Base-by-base conservation (phyloP, 2,797 vertebrate species). In the Triplophysa yarkandensis region DNA sequence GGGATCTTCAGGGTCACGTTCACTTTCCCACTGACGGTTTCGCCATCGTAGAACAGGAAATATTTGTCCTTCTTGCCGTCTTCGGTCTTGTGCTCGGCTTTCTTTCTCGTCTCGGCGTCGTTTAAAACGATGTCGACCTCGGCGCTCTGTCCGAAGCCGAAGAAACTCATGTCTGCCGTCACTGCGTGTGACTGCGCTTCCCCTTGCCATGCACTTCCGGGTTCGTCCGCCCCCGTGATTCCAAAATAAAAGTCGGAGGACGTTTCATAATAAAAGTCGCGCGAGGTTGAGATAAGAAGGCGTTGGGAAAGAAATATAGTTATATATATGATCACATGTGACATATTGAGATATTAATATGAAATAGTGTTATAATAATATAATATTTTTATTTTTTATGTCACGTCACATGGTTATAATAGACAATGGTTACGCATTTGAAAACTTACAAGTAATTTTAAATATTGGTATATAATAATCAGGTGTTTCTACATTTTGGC, bases 1-100 rank as follows among this genome's bases (percentile, higher is more conserved):
- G 95, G 96, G 83, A 93, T 95, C 90, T 97, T 97, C 72, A 99
- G 94, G 0, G 93, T 95, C 46, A 99, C 94, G 43, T 93, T 95
- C 81, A 97, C 94, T 90, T 96, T 92, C 0, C 97, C 97, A 36
- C 94, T 95, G 17, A 99, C 96, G 0, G 96, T 99, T 82, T 99
- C 98, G 0, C 98, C 97, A 0, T 99, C 97, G 28, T 96, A 97
- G 86, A 98, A 99, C 0, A 99, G 94, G 83, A 95, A 97, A 75
- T 96, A 98, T 65, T 96, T 98, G 84, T 98, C 96, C 82, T 96
- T 98, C 88, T 96, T 97, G 10, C 96, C 95, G 63, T 98, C 96
- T 79, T 98, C 96, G 0, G 93, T 96, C 83, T 96, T 98, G 87
- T 98, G 96, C 81, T 98, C 96, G 36, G 88, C 95, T 83, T 95